Base-by-base conservation (phyloP, 64 coral and sea anemone species). In the Montipora foliosa region DNA sequence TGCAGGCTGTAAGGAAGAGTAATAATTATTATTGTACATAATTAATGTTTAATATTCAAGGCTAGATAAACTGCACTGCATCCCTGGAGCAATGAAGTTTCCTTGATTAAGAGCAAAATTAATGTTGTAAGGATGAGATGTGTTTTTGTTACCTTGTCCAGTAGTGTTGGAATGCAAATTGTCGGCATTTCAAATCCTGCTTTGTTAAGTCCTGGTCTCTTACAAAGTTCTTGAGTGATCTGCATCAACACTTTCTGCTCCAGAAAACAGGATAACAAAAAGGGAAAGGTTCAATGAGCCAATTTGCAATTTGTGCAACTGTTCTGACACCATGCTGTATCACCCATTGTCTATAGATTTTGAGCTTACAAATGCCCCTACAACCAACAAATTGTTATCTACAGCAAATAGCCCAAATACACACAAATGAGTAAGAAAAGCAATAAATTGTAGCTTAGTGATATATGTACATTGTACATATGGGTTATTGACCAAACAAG, bases 141-240 rank as follows among this genome's bases (percentile, higher is more conserved):
- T 64, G 9, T 4, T 5, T 71, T 3, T 21, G 4, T 71, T 79
- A 99, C 98, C 98, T 87, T 96, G 25, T 99, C 98, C 22, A 99
- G 9, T 4, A 99, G 66, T 57, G 77, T 96, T 66, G 98, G 98
- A 21, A 99, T 93, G 83, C 81, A 99, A 51, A 99, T 99, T 8
- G 98, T 99, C 14, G 89, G 98, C 90, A 99, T 99, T 75, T 99
- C 98, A 99, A 99, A 99, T 47, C 98, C 98, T 87, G 98, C 98
- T 92, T 96, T 99, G 77, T 99, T 99, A 52, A 99, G 83, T 70
- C 98, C 98, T 73, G 98, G 98, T 49, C 98, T 91, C 66, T 99
- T 99, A 44, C 98, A 99, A 8, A 99, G 90, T 25, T 99, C 98
- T 76, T 99, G 98, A 8, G 98, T 99, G 17, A 99, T 99, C 66